Evolutionary conservation across 1,140 invertebrate species (phyloP).

Genomic region (Panagrolaimus sp.): DNA sequence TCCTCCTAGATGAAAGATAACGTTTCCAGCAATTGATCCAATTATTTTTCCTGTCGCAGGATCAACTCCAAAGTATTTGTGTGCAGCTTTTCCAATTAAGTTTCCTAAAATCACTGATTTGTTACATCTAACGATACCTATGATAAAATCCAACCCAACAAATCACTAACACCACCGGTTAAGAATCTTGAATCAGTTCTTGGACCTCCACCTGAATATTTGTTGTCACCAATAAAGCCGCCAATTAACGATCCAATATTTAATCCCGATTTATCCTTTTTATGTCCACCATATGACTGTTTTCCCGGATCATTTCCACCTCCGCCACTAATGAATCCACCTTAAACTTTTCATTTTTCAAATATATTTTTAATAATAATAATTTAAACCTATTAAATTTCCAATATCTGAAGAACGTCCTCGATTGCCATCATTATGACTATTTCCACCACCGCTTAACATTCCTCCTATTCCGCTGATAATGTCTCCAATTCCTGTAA

Average conservation of each 20-base stretch:
- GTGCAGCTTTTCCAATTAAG: constrained; percentile 57
- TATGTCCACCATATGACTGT: too few species aligned
- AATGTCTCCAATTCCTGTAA: constrained; percentile 10
- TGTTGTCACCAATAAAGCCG: not conserved
- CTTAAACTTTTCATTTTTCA: not conserved
- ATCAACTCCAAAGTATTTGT: constrained; percentile 58
- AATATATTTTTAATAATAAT: too few species aligned
- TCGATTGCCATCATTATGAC: constrained; percentile 36
- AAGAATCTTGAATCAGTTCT: constrained; percentile 50
- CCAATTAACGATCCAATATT: too few species aligned
- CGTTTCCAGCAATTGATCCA: constrained; percentile 48
- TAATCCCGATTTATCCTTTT: too few species aligned
- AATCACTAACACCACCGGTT: constrained; percentile 52
- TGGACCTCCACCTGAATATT: constrained; percentile 45
- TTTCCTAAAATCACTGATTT: not conserved
- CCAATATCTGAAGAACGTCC: constrained; percentile 30
- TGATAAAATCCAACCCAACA: constrained; percentile 51
- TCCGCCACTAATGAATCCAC: constrained; percentile 43
- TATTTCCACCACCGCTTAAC: constrained; percentile 22
- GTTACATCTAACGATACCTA: not conserved
- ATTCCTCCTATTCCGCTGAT: constrained; percentile 24
- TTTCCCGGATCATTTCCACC: constrained; percentile 19
- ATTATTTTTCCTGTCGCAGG: constrained; percentile 57
- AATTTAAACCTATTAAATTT: constrained; percentile 14
- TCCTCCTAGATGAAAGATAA: constrained; percentile 49